Percentiles rank a stretch among this genome's conserved stretches.
These are phyloP conservation scores for Diglossa cyanea DNA, from an alignment of 2,797 vertebrate species.

Conservation along the genomic window DNA sequence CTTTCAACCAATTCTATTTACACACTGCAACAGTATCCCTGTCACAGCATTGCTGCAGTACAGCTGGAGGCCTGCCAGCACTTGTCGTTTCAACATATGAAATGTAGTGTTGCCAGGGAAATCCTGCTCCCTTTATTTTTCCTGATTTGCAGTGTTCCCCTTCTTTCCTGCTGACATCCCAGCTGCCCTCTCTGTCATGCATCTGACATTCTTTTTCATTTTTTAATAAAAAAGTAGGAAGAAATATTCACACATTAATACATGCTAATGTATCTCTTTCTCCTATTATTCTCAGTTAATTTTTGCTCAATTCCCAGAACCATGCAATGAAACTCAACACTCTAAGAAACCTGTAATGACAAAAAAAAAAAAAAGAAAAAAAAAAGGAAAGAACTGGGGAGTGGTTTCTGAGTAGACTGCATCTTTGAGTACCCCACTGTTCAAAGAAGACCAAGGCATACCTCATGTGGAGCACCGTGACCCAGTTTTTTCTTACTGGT, in stretches of 20 bases:
- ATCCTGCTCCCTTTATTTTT: conserved; percentile 32
- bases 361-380: not conserved
- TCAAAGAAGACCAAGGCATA: not conserved
- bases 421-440: not conserved
- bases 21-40: not conserved
- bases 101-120: conserved; percentile 36
- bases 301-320: not conserved
- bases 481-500: not conserved
- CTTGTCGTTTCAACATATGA: conserved; percentile 7
- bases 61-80: conserved; percentile 42
- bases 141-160: conserved; percentile 4
- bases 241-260: not conserved
- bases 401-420: not conserved
- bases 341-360: not conserved
- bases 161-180: conserved; percentile 49
- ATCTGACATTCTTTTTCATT: conserved; percentile 31
- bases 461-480: not conserved
- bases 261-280: not conserved
- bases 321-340: not conserved
- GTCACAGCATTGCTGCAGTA: conserved; percentile 27
- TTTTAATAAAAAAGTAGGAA: not conserved
- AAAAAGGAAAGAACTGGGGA: not conserved
- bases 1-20: conserved; percentile 18
- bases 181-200: conserved; percentile 52
- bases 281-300: not conserved